phyloP scores from a whole-genome alignment of 1,140 invertebrate genomes.

The Dreissena polymorpha region DNA sequence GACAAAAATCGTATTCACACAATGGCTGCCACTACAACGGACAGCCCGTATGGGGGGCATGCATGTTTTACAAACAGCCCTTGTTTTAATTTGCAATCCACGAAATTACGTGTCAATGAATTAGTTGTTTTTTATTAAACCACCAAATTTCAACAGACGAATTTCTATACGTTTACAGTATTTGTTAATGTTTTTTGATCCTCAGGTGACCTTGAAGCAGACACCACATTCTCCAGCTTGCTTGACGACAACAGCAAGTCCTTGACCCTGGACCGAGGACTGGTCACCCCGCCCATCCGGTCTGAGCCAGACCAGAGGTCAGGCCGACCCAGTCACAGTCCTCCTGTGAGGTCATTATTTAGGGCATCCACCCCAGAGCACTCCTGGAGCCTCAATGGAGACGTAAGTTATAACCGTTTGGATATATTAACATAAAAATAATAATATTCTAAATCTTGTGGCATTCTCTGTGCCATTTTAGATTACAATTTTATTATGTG shows the following conservation, averaged over 20 bases:
- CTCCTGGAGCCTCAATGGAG: conserved; percentile 27
- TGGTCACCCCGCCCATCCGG: conserved; percentile 51
- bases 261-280: conserved; percentile 10
- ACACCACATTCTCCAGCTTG: conserved; percentile 40
- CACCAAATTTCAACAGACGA: too few relatives aligned
- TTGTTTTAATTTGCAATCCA: too few relatives aligned
- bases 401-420: conserved; percentile 22
- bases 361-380: conserved; percentile 33
- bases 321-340: conserved; percentile 22
- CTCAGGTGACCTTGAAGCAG: conserved; percentile 29
- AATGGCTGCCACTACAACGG: too few relatives aligned
- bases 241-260: conserved; percentile 30
- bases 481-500: too few relatives aligned
- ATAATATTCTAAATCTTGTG: too few relatives aligned
- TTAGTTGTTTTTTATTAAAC: too few relatives aligned
- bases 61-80: too few relatives aligned
- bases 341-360: conserved; percentile 46
- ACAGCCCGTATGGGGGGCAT: too few relatives aligned
- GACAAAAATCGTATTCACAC: too few relatives aligned
- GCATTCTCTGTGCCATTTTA: too few relatives aligned
- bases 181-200: neutral
- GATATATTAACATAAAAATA: neutral
- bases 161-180: too few relatives aligned
- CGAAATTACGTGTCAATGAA: too few relatives aligned
- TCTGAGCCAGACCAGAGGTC: conserved; percentile 1